Conservation (phyloP, 2,888 invertebrate species). For the Lordiphosa fenestrarum region DNA sequence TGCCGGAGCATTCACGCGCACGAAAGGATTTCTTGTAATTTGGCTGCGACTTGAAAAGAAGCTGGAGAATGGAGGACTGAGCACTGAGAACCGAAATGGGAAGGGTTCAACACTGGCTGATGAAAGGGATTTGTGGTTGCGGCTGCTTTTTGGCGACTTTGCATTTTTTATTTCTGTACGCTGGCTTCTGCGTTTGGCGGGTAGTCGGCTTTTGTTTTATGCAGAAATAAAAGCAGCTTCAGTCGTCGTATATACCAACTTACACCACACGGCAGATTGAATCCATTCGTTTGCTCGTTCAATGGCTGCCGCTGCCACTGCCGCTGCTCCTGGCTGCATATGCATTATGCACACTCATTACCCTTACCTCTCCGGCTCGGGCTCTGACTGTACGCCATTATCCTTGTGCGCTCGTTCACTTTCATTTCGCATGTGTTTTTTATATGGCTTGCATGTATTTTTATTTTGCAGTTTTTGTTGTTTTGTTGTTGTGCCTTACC, state of each 20-base stretch:
- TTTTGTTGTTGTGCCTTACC: conserved; percentile 59
- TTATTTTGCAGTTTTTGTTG: conserved; percentile 17
- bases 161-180: conserved; percentile 62
- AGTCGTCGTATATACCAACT: conserved; percentile 14
- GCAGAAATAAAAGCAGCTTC: conserved; percentile 29
- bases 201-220: conserved; percentile 68
- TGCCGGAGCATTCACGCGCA: conserved; percentile 74
- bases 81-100: conserved; percentile 16
- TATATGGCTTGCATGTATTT: conserved; percentile 25
- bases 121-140: conserved; percentile 69
- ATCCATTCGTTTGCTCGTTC: conserved; percentile 64
- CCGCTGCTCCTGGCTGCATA: conserved; percentile 58
- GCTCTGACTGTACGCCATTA: conserved; percentile 46
- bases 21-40: conserved; percentile 79
- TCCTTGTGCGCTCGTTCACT: conserved; percentile 76
- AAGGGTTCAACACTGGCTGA: conserved; percentile 56
- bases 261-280: conserved; percentile 60
- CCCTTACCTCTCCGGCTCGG: conserved; percentile 46
- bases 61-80: conserved; percentile 43
- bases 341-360: conserved; percentile 75
- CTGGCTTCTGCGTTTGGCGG: conserved; percentile 54
- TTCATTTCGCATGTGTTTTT: conserved; percentile 56
- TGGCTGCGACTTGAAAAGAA: conserved; percentile 65
- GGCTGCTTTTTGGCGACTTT: conserved; percentile 72
- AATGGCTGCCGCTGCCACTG: conserved; percentile 50